These are phyloP conservation scores for Athalia circularis DNA, from an alignment of 2,888 invertebrate species.

Conservation along the genomic window DNA sequence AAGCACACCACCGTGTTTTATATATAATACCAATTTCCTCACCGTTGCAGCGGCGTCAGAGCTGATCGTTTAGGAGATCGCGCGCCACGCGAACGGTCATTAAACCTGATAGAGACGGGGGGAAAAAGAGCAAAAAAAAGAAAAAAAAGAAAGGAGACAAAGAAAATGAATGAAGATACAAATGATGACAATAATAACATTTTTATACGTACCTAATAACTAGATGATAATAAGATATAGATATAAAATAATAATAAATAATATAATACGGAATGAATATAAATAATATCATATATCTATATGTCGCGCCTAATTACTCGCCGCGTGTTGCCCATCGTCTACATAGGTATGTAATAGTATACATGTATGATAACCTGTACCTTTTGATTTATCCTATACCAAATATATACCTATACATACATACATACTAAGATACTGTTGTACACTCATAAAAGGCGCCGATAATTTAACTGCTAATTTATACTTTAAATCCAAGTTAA, in stretches of 20 bases:
- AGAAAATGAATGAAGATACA: not conserved
- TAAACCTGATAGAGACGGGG: not conserved
- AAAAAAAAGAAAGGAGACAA: not conserved
- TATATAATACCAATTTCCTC: not conserved
- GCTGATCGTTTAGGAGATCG: too few relatives aligned
- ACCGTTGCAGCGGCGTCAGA: too few relatives aligned
- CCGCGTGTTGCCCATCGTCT: not conserved
- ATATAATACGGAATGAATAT: constrained; percentile 1
- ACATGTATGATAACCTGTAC: too few relatives aligned
- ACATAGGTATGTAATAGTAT: too few relatives aligned
- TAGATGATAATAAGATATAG: not conserved
- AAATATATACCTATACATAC: not conserved
- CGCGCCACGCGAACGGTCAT: not conserved
- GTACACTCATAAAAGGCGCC: constrained; percentile 5
- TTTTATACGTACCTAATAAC: not conserved
- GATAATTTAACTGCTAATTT: constrained; percentile 43
- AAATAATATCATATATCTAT: constrained; percentile 16
- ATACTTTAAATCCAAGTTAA: constrained; percentile 39
- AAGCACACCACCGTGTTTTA: not conserved
- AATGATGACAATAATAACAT: not conserved
- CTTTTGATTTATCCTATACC: too few relatives aligned
- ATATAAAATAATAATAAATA: constrained; percentile 16
- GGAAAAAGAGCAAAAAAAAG: not conserved
- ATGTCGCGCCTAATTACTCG: constrained; percentile 10
- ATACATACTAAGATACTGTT: not conserved